Conservation (phyloP, 2,797 vertebrate genomes). For the Meda fulgida region DNA sequence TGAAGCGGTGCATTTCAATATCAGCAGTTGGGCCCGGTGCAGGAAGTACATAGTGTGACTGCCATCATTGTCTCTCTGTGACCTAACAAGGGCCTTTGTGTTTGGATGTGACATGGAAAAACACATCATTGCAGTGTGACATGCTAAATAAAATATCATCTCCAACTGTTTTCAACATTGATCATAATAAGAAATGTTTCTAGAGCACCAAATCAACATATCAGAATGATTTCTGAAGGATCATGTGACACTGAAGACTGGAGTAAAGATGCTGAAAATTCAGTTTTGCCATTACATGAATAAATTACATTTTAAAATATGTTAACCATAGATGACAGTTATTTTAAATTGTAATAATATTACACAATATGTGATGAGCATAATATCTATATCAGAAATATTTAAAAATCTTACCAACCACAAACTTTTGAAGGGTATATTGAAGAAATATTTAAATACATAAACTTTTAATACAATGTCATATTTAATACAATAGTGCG, state of each 20-base stretch:
- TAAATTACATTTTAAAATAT: too few relatives aligned
- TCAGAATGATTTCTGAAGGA: background rate
- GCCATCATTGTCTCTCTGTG: slow-evolving; percentile 50
- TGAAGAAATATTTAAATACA: background rate
- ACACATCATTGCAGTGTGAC: background rate
- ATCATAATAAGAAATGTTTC: background rate
- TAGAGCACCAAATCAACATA: background rate
- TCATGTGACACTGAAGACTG: background rate
- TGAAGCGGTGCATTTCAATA: slow-evolving; percentile 76
- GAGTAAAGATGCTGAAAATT: background rate
- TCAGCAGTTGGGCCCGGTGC: slow-evolving; percentile 73
- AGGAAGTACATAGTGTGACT: slow-evolving; percentile 58
- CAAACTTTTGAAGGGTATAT: background rate
- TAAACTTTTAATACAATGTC: background rate
- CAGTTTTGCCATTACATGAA: too few relatives aligned
- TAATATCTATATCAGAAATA: background rate
- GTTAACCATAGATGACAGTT: too few relatives aligned
- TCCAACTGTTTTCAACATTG: background rate
- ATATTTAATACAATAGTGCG: background rate
- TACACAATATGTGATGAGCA: background rate
- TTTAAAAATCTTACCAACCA: background rate
- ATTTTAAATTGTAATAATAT: too few relatives aligned
- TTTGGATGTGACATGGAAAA: slow-evolving; percentile 6
- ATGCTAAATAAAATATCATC: background rate
- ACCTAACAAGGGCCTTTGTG: slow-evolving; percentile 32